phyloP scores from a whole-genome alignment of 2,888 invertebrate species.

The Cheiracanthium punctorium region DNA sequence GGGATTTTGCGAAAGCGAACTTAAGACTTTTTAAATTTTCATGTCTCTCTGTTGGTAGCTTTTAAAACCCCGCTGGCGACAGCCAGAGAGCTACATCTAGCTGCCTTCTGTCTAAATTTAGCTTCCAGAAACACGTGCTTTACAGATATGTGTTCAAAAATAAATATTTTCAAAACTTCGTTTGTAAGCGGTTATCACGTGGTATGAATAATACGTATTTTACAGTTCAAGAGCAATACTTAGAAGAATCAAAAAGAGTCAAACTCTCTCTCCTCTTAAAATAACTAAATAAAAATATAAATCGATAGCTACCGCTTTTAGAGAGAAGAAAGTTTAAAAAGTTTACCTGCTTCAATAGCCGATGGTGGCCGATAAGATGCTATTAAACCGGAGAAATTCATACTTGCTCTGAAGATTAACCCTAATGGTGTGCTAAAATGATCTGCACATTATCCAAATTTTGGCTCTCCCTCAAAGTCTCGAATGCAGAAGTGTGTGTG shows the following conservation, averaged over 20 bases:
- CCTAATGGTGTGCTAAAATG: background rate
- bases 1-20: background rate
- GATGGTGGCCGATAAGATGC: slow-evolving; percentile 63
- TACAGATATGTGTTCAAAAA: background rate
- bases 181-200: background rate
- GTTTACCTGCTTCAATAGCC: slow-evolving; percentile 54
- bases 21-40: too few species aligned
- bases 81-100: background rate
- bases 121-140: background rate
- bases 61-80: background rate
- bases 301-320: too few species aligned
- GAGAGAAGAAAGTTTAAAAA: too few species aligned
- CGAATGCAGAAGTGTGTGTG: background rate
- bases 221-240: background rate
- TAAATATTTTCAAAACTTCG: background rate
- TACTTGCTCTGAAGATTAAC: background rate
- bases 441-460: background rate
- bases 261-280: too few species aligned
- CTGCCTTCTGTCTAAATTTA: too few species aligned
- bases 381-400: slow-evolving; percentile 63
- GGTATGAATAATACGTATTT: background rate
- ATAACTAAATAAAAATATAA: too few species aligned
- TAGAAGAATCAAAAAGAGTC: too few species aligned
- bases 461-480: background rate
- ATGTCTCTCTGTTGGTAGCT: too few species aligned